A percentile compares a stretch with the other conserved stretches of the same genome.
Evolutionary conservation across 2,797 vertebrate genomes (phyloP).

Genomic region (Pempheris klunzingeri): DNA sequence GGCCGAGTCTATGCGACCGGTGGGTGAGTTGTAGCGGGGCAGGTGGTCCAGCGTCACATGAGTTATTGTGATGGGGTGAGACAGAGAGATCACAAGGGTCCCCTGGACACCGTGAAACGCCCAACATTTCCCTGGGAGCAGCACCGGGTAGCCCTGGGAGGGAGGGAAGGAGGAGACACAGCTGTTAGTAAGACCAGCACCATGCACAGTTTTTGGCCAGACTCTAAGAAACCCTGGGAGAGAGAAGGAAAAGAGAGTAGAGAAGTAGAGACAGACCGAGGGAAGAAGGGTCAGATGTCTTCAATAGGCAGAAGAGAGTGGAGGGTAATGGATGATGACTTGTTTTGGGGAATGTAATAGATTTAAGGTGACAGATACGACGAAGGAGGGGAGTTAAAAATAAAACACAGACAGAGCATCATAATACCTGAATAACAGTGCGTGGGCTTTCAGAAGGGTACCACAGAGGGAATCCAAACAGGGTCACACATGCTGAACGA

Average conservation of each 20-base stretch:
- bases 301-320: background rate
- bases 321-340: background rate
- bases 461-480: conserved; percentile 95
- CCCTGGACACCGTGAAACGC: conserved; percentile 94
- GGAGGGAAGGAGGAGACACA: background rate
- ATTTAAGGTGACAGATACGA: background rate
- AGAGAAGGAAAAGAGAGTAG: background rate
- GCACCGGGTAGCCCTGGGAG: conserved; percentile 86
- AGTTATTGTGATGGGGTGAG: conserved; percentile 87
- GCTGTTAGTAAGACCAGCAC: too few relatives aligned
- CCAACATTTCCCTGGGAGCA: conserved; percentile 97
- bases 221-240: background rate
- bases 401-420: background rate
- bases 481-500: conserved; percentile 88
- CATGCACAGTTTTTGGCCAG: accelerated
- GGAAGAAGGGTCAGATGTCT: background rate
- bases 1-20: conserved; percentile 91
- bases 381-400: too few relatives aligned
- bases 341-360: background rate
- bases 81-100: conserved; percentile 92
- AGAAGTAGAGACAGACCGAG: background rate
- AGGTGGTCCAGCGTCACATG: conserved; percentile 95
- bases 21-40: conserved; percentile 90
- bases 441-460: conserved; percentile 92
- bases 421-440: conserved; percentile 91